Evolutionary conservation across 2,113 vertebrate genomes (phyloP), one percentile per base, ranked within the genome.

Genomic region (Nycticebus coucang): DNA sequence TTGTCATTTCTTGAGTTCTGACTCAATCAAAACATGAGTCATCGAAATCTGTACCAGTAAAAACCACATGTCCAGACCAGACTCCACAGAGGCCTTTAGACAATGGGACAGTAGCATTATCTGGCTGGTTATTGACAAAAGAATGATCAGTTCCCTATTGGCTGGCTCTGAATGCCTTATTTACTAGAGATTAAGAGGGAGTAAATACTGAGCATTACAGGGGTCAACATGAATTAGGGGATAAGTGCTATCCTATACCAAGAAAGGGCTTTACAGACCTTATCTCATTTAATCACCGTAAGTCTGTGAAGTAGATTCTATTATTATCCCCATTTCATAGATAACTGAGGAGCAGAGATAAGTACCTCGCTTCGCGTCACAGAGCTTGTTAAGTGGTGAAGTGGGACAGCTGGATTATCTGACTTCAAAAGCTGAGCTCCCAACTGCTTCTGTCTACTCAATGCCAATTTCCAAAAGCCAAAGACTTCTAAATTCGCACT

Each of bases 71-170:
- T 91, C 77, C 45, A 41, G 74, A 60, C 50, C 78, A 45, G 50
- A 64, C 55, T 24, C 74, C 71, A 81, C 0, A 55, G 80, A 64
- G 33, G 35, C 81, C 18, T 45, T 72, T 57, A 79, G 79, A 62
- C 12, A 50, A 11, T 10, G 26, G 24, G 75, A 81, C 74, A 50
- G 5, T 45, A 89, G 50, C 35, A 68, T 60, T 30, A 35, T 74
- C 86, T 93, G 85, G 78, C 94, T 85, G 82, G 7, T 68, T 89
- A 50, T 12, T 18, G 89, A 93, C 87, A 83, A 83, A 94, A 82
- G 50, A 80, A 84, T 88, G 79, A 93, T 83, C 22, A 33, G n/a
- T 45, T 78, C 64, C 33, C 87, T 84, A 41, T 10, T 66, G 80
- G 37, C 57, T 14, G 13, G 62, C 8, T 79, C 59, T n/a, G 77